Conservation (phyloP, 2,888 invertebrate species). For the Mylabris sibirica region DNA sequence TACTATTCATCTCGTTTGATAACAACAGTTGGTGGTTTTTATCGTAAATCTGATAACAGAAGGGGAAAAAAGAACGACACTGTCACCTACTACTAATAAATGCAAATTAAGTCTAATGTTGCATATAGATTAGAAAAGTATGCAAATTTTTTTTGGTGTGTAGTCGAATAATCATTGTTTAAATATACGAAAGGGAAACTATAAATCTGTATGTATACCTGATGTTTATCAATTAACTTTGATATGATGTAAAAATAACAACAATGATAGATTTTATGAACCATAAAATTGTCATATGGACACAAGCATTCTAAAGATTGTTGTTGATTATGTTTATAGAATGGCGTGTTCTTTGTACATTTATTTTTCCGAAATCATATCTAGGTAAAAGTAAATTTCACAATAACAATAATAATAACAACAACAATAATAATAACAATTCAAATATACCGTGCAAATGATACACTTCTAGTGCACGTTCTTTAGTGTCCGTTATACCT, state of each 20-base stretch:
- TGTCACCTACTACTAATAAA: not conserved
- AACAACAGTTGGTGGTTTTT: not conserved
- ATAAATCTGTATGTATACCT: not conserved
- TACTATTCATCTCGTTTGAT: not conserved
- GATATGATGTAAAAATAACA: not conserved
- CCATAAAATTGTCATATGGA: slow-evolving; percentile 5
- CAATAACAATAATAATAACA: not conserved
- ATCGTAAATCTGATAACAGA: not conserved
- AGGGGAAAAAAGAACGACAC: not conserved
- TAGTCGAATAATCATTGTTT: not conserved
- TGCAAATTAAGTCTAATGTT: not conserved
- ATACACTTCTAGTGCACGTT: slow-evolving; percentile 40
- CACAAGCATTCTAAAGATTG: not conserved
- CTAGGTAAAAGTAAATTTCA: slow-evolving; percentile 12
- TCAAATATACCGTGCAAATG: slow-evolving; percentile 27
- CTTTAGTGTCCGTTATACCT: slow-evolving; percentile 13
- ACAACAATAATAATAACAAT: slow-evolving; percentile 10
- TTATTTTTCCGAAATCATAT: not conserved
- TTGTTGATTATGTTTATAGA: not conserved
- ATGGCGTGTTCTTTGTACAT: not conserved
- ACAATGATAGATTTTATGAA: slow-evolving; percentile 4
- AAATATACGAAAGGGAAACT: not conserved
- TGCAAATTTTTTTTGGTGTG: slow-evolving; percentile 12
- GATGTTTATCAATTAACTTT: slow-evolving; percentile 5
- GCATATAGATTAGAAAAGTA: slow-evolving; percentile 9